These are phyloP conservation scores for Drosophila kikkawai DNA, from an alignment of 1,140 invertebrate species.

Conservation along the genomic window DNA sequence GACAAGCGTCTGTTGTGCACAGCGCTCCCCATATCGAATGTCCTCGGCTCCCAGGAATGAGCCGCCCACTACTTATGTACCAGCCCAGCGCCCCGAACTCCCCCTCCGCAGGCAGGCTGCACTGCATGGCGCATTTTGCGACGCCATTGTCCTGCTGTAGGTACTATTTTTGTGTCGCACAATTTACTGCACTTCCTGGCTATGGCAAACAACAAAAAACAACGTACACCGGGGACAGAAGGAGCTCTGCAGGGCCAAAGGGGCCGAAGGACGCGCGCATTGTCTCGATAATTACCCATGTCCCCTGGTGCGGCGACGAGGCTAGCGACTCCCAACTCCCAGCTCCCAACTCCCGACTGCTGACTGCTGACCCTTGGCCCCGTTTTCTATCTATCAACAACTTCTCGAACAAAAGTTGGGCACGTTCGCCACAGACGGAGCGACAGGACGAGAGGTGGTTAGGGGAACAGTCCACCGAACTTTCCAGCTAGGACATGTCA, in stretches of 20 bases:
- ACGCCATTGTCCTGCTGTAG: slow-evolving; percentile 73
- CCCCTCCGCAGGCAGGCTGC: slow-evolving; percentile 21
- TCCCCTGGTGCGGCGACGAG: slow-evolving; percentile 52
- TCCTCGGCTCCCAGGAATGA: slow-evolving; percentile 32
- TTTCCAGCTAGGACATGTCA: slow-evolving; percentile 43
- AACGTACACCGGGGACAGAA: slow-evolving; percentile 34
- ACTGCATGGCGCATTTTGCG: slow-evolving; percentile 75
- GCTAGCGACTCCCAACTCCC: slow-evolving; percentile 20
- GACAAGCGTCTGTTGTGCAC: slow-evolving; percentile 74
- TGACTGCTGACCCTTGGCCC: slow-evolving; percentile 58
- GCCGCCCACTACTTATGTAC: slow-evolving; percentile 3
- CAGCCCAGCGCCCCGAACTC: slow-evolving; percentile 1
- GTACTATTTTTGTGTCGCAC: slow-evolving; percentile 78
- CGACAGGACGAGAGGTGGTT: slow-evolving; percentile 13
- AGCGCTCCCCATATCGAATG: slow-evolving; percentile 69
- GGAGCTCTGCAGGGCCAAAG: slow-evolving; percentile 1
- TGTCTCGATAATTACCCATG: slow-evolving; percentile 79
- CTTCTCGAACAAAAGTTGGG: slow-evolving; percentile 60
- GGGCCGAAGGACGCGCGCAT: slow-evolving; percentile 44
- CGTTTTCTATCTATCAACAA: slow-evolving; percentile 70
- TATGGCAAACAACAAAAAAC: slow-evolving; percentile 55
- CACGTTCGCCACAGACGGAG: slow-evolving; percentile 52
- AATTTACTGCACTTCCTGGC: slow-evolving; percentile 77
- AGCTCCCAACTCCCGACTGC: background rate
- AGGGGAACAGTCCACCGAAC: background rate